Percentiles rank a stretch among this genome's conserved stretches.
Conservation (phyloP, 2,888 invertebrate genomes). For the Drosophila setosimentum region DNA sequence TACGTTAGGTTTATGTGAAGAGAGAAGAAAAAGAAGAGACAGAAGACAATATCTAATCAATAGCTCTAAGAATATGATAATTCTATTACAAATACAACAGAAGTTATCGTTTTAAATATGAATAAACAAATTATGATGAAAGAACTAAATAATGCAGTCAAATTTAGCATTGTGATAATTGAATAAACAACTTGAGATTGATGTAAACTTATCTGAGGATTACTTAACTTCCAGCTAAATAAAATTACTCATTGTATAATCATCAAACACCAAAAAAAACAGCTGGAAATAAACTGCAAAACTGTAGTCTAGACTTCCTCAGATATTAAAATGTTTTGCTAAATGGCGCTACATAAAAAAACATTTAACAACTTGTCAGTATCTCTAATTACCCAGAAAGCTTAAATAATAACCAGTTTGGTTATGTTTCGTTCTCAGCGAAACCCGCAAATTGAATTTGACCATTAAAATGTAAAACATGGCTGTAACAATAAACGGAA, state of each 20-base stretch:
- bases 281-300: neutral
- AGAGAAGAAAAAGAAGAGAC: neutral
- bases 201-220: neutral
- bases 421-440: neutral
- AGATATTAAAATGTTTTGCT: neutral
- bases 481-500: neutral
- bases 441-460: neutral
- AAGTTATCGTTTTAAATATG: neutral
- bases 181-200: neutral
- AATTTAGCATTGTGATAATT: neutral
- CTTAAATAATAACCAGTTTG: slow-evolving; percentile 8
- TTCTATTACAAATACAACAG: neutral
- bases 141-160: neutral
- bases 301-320: neutral
- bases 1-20: neutral
- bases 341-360: slow-evolving; percentile 2
- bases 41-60: neutral
- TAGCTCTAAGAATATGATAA: neutral
- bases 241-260: neutral
- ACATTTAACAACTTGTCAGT: neutral
- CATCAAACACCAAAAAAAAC: neutral
- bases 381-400: neutral
- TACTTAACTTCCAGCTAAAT: neutral
- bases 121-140: neutral
- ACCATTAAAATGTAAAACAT: slow-evolving; percentile 3